Percentiles rank a stretch among this genome's conserved stretches.
These are phyloP conservation scores for Coelopa pilipes DNA, from an alignment of 2,888 invertebrate species.

Conservation along the genomic window DNA sequence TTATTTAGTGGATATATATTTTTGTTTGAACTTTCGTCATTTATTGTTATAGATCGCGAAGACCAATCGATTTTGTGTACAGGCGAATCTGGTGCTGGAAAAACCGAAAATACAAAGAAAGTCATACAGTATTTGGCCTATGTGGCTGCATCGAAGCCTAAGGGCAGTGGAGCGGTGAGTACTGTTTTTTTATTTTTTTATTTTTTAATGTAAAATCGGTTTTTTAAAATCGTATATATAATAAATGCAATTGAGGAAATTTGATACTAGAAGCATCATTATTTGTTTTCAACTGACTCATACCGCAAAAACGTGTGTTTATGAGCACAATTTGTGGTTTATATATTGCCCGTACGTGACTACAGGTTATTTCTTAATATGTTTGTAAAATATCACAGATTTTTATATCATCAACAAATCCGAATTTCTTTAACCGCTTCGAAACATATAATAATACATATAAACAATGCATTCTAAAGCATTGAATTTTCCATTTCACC, in stretches of 20 bases:
- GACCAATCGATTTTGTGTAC: slow-evolving; percentile 99
- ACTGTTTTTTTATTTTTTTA: too few relatives aligned
- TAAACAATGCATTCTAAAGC: too few relatives aligned
- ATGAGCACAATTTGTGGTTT: too few relatives aligned
- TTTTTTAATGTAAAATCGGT: too few relatives aligned
- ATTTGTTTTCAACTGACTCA: not conserved
- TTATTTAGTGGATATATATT: not conserved
- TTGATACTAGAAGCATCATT: too few relatives aligned
- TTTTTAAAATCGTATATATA: not conserved
- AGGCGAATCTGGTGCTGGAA: slow-evolving; percentile 99
- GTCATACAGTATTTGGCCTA: slow-evolving; percentile 99
- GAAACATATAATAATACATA: too few relatives aligned
- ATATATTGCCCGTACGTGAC: too few relatives aligned
- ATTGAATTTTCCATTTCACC: not conserved
- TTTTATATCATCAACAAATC: too few relatives aligned
- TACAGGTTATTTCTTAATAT: too few relatives aligned
- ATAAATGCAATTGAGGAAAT: slow-evolving; percentile 31
- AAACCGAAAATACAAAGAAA: slow-evolving; percentile 99
- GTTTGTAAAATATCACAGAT: too few relatives aligned
- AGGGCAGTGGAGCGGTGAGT: slow-evolving; percentile 84
- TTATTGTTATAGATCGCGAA: slow-evolving; percentile 85
- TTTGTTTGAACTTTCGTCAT: not conserved
- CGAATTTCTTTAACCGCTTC: too few relatives aligned
- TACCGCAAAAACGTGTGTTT: too few relatives aligned
- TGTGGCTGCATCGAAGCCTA: slow-evolving; percentile 97